phyloP scores from a whole-genome alignment of 2,888 invertebrate species.

The Sepiola atlantica region DNA sequence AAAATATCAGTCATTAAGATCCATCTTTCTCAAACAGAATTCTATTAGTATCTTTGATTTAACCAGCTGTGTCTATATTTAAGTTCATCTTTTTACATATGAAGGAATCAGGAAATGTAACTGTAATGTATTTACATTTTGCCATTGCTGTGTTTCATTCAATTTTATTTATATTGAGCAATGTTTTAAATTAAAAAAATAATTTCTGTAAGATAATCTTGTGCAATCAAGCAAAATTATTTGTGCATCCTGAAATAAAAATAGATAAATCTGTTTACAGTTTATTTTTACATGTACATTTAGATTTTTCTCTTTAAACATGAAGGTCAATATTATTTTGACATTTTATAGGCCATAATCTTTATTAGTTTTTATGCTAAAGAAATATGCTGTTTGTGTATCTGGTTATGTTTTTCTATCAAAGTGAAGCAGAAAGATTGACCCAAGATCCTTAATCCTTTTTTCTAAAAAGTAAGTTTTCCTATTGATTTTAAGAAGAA shows the following conservation, averaged over 20 bases:
- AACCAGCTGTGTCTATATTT: no score
- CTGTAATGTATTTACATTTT: background rate
- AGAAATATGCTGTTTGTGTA: background rate
- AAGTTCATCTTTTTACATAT: no score
- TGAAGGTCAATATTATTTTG: conserved; percentile 32
- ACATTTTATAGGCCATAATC: conserved; percentile 21
- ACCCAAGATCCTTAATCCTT: conserved; percentile 32
- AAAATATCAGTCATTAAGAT: background rate
- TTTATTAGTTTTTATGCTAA: background rate
- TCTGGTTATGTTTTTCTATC: background rate
- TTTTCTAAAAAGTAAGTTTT: background rate
- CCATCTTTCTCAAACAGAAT: no score
- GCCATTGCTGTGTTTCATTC: background rate
- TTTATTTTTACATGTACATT: background rate
- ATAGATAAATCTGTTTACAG: background rate
- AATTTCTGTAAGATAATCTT: background rate
- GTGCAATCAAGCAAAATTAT: conserved; percentile 4
- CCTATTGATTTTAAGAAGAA: background rate
- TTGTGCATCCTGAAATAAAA: background rate
- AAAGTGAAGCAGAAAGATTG: conserved; percentile 12
- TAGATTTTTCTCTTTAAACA: background rate
- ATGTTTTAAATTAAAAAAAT: background rate
- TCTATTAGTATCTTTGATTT: no score
- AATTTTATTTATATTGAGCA: background rate
- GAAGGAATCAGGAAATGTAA: background rate